Conservation (phyloP, 2,113 vertebrate genomes). For the Empidonax traillii region DNA sequence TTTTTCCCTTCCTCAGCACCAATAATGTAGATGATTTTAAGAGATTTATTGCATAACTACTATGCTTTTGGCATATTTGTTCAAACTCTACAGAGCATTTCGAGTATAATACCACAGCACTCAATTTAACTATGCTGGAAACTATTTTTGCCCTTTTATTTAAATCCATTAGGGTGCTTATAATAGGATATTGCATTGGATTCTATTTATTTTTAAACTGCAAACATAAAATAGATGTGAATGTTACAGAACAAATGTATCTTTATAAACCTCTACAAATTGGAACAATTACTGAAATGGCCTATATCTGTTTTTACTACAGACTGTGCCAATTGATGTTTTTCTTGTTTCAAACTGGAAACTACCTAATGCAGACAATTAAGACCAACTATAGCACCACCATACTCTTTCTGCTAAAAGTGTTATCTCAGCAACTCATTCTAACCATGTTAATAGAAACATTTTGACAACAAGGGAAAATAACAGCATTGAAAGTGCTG, state of each 20-base stretch:
- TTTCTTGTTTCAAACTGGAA: neutral
- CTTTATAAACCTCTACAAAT: neutral
- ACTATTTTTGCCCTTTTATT: neutral
- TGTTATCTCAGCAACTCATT: neutral
- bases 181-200: neutral
- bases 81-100: neutral
- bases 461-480: conserved; percentile 1
- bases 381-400: neutral
- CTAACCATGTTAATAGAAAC: neutral
- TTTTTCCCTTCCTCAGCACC: neutral
- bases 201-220: conserved; percentile 17
- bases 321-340: neutral
- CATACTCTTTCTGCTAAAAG: neutral
- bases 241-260: neutral
- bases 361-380: neutral
- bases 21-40: neutral
- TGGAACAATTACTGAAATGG: conserved; percentile 11
- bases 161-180: neutral
- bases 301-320: neutral
- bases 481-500: neutral
- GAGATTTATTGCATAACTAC: neutral
- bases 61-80: neutral
- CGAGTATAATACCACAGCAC: neutral
- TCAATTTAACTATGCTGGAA: neutral
- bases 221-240: neutral